Percentiles rank a stretch among this genome's conserved stretches.
These are phyloP conservation scores for Bombus pascuorum DNA, from an alignment of 1,140 invertebrate genomes.

Conservation along the genomic window DNA sequence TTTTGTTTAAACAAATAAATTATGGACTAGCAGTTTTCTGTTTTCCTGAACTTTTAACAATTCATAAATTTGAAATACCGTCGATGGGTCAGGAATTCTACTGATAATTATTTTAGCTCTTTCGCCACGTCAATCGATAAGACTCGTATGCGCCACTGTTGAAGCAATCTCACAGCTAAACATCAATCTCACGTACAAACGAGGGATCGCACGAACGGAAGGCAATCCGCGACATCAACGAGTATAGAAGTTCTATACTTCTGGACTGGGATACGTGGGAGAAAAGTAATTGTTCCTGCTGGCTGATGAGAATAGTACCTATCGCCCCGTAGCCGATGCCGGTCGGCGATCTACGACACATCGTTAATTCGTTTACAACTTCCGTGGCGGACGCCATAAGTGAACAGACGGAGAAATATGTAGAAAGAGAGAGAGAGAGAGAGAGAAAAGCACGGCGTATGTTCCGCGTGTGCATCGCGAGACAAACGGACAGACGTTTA, in stretches of 20 bases:
- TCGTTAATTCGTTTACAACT: constrained; percentile 76
- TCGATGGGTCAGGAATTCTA: not conserved
- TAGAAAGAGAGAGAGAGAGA: not conserved
- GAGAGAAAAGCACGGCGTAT: constrained; percentile 11
- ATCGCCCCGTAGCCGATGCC: constrained; percentile 11
- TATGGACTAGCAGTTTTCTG: not conserved
- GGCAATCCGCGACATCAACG: not conserved
- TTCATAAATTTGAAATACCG: not conserved
- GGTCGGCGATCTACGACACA: constrained; percentile 66
- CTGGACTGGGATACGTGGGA: not conserved
- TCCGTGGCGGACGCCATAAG: constrained; percentile 60
- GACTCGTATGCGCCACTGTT: no score
- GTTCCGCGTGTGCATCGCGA: constrained; percentile 71
- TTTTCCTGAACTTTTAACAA: not conserved
- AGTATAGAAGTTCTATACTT: not conserved
- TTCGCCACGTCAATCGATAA: not conserved
- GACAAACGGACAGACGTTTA: constrained; percentile 78
- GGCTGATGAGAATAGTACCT: constrained; percentile 29
- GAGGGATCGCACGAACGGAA: not conserved
- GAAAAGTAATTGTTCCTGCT: constrained; percentile 19
- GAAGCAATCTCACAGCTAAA: no score
- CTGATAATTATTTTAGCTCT: not conserved
- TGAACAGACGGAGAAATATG: constrained; percentile 22
- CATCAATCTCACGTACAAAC: no score
- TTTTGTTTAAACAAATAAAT: not conserved